These are phyloP conservation scores for Zosterops borbonicus DNA, from an alignment of 2,113 vertebrate genomes.

Conservation along the genomic window DNA sequence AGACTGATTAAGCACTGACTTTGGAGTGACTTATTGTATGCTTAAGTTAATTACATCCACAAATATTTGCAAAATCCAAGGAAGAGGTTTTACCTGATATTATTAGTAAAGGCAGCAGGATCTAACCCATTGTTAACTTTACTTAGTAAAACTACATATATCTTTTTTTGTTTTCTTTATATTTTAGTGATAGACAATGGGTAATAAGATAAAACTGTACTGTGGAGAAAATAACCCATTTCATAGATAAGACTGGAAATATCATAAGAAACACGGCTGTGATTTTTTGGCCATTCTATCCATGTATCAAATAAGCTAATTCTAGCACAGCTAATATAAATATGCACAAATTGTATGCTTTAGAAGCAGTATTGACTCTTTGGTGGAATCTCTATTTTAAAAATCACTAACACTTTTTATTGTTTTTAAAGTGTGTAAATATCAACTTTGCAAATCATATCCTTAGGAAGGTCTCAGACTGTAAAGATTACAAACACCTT, in stretches of 20 bases:
- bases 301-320: background rate
- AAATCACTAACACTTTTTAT: background rate
- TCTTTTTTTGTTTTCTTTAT: background rate
- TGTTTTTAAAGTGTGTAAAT: constrained; percentile 41
- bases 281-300: background rate
- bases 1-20: constrained; percentile 39
- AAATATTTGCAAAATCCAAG: constrained; percentile 53
- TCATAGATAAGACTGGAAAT: background rate
- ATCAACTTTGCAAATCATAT: constrained; percentile 40
- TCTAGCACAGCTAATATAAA: constrained; percentile 23
- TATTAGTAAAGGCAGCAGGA: constrained; percentile 5
- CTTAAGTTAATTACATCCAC: constrained; percentile 54
- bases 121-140: background rate
- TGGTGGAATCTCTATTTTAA: constrained; percentile 9
- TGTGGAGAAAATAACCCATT: background rate
- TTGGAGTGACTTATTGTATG: constrained; percentile 54
- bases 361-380: background rate
- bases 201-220: background rate
- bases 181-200: background rate
- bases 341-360: background rate
- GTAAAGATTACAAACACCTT: constrained; percentile 28
- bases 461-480: background rate
- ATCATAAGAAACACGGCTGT: background rate
- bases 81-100: background rate
- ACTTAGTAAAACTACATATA: background rate